Conservation (phyloP, 2,888 invertebrate species). For the Clostera curtula region DNA sequence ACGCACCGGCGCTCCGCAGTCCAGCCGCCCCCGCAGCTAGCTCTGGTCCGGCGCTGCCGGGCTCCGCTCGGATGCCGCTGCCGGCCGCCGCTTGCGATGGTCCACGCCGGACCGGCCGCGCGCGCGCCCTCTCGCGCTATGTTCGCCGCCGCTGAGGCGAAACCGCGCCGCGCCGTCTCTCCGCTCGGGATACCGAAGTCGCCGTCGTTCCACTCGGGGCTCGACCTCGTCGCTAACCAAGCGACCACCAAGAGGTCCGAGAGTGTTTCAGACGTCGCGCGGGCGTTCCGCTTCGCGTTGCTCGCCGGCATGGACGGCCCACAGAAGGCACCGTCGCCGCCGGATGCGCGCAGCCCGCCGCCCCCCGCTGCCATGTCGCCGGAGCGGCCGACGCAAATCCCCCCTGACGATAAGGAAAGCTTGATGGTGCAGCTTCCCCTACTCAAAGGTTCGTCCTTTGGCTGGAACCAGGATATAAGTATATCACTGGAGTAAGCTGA, state of each 20-base stretch:
- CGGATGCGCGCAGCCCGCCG: constrained; percentile 60
- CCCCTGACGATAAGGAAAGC: constrained; percentile 55
- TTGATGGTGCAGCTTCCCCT: constrained; percentile 68
- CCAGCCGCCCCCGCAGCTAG: constrained; percentile 65
- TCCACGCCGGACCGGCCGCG: constrained; percentile 74
- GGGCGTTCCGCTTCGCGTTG: constrained; percentile 67
- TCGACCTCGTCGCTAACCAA: constrained; percentile 84
- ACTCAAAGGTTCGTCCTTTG: constrained; percentile 68
- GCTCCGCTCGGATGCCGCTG: constrained; percentile 71
- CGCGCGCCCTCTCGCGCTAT: constrained; percentile 71
- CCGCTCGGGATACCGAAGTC: constrained; percentile 88
- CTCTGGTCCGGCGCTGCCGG: constrained; percentile 67
- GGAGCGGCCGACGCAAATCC: constrained; percentile 40
- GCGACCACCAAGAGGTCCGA: constrained; percentile 60
- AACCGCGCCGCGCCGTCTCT: constrained; percentile 72
- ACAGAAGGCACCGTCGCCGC: constrained; percentile 61
- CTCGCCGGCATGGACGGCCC: constrained; percentile 45
- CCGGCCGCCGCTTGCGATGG: constrained; percentile 73
- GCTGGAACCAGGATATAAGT: too few relatives aligned
- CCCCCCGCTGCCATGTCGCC: constrained; percentile 46
- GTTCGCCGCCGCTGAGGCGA: constrained; percentile 69
- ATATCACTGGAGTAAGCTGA: too few relatives aligned
- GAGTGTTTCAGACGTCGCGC: constrained; percentile 65
- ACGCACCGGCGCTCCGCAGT: constrained; percentile 52
- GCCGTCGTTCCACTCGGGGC: constrained; percentile 90